Percentiles rank a stretch among this genome's conserved stretches.
phyloP scores from a whole-genome alignment of 1,140 invertebrate species.

The Drosophila lacertosa region DNA sequence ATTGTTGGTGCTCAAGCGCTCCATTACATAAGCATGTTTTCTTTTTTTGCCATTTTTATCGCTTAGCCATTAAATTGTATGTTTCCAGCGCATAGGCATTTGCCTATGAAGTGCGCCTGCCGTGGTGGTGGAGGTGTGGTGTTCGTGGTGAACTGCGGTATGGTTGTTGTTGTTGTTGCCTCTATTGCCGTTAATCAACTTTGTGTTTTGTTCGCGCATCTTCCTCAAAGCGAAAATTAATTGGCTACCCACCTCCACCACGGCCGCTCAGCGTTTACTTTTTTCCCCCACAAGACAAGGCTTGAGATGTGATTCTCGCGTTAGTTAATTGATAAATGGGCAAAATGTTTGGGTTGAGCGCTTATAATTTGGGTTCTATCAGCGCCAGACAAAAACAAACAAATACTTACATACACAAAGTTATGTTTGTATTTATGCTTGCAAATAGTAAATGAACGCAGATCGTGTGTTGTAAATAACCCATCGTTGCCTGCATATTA shows the following conservation, averaged over 20 bases:
- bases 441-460: too few relatives aligned
- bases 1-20: slow-evolving; percentile 5
- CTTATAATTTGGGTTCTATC: too few relatives aligned
- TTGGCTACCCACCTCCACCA: slow-evolving; percentile 35
- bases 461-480: too few relatives aligned
- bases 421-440: neutral
- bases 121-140: neutral
- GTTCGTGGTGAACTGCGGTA: too few relatives aligned
- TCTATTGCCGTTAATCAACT: slow-evolving; percentile 67
- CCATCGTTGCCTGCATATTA: too few relatives aligned
- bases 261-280: slow-evolving; percentile 2
- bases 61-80: slow-evolving; percentile 66
- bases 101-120: slow-evolving; percentile 12
- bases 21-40: slow-evolving; percentile 65
- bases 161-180: slow-evolving; percentile 2
- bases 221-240: slow-evolving; percentile 75
- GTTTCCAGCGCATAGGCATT: slow-evolving; percentile 18
- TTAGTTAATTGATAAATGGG: slow-evolving; percentile 72
- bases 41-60: slow-evolving; percentile 68
- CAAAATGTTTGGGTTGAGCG: slow-evolving; percentile 12
- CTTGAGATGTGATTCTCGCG: slow-evolving; percentile 47
- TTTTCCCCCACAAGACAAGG: slow-evolving; percentile 29
- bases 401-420: neutral
- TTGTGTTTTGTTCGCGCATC: slow-evolving; percentile 50
- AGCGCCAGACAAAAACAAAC: neutral